These are phyloP conservation scores for Oreocharis arfaki DNA, from an alignment of 2,113 vertebrate genomes.

Conservation along the genomic window DNA sequence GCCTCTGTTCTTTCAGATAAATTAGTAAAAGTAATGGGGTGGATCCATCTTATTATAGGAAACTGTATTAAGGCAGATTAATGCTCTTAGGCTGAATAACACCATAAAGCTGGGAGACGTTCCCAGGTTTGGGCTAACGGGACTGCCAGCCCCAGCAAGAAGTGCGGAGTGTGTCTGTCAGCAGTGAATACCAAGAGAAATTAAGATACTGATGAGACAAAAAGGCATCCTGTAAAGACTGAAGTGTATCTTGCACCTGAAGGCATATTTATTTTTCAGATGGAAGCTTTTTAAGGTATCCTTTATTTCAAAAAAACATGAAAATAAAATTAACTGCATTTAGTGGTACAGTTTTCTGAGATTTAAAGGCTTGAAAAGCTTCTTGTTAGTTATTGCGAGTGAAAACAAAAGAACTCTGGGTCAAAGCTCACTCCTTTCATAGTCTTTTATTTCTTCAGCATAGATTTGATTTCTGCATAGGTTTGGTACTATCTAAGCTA, in stretches of 20 bases:
- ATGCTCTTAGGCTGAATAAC: conserved; percentile 1
- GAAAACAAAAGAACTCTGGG: conserved; percentile 23
- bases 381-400: neutral
- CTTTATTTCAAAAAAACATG: neutral
- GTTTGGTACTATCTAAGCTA: conserved; percentile 13
- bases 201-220: neutral
- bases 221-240: neutral
- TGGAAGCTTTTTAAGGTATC: neutral
- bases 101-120: neutral
- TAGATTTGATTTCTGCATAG: conserved; percentile 29
- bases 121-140: neutral
- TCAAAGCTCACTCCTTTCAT: conserved; percentile 26
- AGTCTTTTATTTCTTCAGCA: neutral
- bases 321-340: neutral
- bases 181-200: neutral
- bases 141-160: neutral
- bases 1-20: conserved; percentile 38
- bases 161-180: neutral
- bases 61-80: conserved; percentile 34
- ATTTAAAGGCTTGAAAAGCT: neutral
- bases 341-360: neutral
- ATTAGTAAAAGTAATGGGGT: conserved; percentile 46
- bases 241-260: neutral
- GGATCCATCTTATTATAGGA: conserved; percentile 39
- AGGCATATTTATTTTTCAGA: neutral